Evolutionary conservation across 2,888 invertebrate genomes (phyloP).

Genomic region (Pyrochroa serraticornis): DNA sequence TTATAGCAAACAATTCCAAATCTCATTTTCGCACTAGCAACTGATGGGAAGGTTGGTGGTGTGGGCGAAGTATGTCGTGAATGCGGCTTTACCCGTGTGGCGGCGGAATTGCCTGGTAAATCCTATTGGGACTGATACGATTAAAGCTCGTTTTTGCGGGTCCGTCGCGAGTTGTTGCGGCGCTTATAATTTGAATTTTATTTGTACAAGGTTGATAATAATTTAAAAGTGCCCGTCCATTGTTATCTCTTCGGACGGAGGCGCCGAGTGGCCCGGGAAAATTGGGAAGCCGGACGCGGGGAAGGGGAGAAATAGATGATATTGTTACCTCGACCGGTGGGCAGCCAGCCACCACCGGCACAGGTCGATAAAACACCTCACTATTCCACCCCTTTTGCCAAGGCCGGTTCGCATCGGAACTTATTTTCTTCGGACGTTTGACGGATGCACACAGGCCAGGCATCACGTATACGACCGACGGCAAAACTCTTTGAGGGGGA

Average conservation of each 20-base stretch:
- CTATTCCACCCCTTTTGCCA: conserved; percentile 24
- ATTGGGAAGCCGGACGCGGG: conserved; percentile 29
- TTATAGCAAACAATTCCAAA: no score
- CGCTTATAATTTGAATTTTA: conserved; percentile 43
- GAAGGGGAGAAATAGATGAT: conserved; percentile 46
- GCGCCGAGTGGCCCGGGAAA: conserved; percentile 31
- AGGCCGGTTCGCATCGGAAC: conserved; percentile 36
- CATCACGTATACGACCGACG: conserved; percentile 1
- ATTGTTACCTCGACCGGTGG: conserved; percentile 53
- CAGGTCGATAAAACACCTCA: conserved; percentile 45
- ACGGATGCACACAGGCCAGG: conserved; percentile 35
- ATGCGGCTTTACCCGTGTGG: no score
- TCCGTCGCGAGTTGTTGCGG: conserved; percentile 32
- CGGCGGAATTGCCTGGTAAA: no score
- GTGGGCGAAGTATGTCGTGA: no score
- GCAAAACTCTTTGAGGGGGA: conserved; percentile 14
- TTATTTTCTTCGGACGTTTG: conserved; percentile 40
- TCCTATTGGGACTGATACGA: conserved; percentile 43
- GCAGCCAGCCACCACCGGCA: conserved; percentile 41
- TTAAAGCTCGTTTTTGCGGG: conserved; percentile 45
- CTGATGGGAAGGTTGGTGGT: no score
- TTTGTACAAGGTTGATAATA: conserved; percentile 41
- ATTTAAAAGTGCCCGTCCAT: conserved; percentile 25
- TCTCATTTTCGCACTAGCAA: no score
- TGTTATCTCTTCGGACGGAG: conserved; percentile 26